A percentile compares a stretch with the other conserved stretches of the same genome.
phyloP scores from a whole-genome alignment of 2,888 invertebrate species.

The Caenorhabditis sp. region DNA sequence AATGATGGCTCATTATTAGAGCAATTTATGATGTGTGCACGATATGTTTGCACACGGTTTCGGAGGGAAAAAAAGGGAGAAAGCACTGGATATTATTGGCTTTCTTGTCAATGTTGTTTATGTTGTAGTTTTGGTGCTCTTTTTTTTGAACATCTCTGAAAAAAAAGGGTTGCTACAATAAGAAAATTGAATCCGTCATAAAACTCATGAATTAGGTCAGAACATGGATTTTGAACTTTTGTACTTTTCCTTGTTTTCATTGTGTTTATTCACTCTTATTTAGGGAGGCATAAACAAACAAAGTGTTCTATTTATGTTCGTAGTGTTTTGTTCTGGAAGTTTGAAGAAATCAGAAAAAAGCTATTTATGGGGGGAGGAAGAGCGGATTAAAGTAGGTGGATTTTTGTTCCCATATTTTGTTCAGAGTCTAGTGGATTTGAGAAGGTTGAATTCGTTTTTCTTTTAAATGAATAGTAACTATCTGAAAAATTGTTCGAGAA shows the following conservation, averaged over 20 bases:
- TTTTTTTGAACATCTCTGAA: neutral
- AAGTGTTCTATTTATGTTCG: neutral
- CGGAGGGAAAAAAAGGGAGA: slow-evolving; percentile 8
- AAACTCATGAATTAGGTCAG: too few relatives aligned
- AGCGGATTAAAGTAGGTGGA: neutral
- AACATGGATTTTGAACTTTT: neutral
- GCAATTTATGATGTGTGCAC: slow-evolving; percentile 33
- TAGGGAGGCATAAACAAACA: neutral
- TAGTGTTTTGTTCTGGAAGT: too few relatives aligned
- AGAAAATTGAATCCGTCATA: too few relatives aligned
- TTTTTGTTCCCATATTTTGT: too few relatives aligned
- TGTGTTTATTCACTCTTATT: neutral
- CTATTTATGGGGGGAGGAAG: neutral
- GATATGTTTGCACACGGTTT: slow-evolving; percentile 44
- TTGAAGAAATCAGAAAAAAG: neutral
- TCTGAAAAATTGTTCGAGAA: too few relatives aligned
- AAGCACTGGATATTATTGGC: neutral
- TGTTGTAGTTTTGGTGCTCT: too few relatives aligned
- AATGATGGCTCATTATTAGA: slow-evolving; percentile 1
- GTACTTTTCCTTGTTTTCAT: neutral
- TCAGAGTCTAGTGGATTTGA: too few relatives aligned
- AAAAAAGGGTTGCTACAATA: neutral
- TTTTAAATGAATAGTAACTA: too few relatives aligned
- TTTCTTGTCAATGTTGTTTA: too few relatives aligned
- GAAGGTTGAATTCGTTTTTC: too few relatives aligned